These are phyloP conservation scores for Karalla daura DNA, from an alignment of 2,797 vertebrate species.

Conservation along the genomic window DNA sequence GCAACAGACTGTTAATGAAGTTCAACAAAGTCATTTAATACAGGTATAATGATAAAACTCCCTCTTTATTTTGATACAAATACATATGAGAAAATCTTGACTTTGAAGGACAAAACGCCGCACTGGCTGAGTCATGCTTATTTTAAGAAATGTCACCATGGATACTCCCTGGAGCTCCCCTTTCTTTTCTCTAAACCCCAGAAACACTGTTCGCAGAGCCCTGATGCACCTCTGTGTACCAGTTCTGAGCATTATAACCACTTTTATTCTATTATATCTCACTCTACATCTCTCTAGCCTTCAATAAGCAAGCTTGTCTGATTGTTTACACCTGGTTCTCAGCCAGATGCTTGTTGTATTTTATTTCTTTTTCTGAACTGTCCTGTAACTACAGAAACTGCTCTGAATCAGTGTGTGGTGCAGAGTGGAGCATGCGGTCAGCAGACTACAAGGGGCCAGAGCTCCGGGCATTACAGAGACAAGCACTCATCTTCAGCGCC, in stretches of 20 bases:
- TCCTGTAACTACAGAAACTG: conserved; percentile 67
- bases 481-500: conserved; percentile 19
- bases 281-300: neutral
- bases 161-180: conserved; percentile 24
- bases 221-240: too few species aligned
- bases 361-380: too few species aligned
- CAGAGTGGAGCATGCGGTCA: conserved; percentile 24
- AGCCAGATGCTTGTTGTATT: too few species aligned
- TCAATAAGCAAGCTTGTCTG: neutral
- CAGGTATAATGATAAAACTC: too few species aligned
- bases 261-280: too few species aligned
- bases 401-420: conserved; percentile 29
- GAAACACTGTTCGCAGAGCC: neutral
- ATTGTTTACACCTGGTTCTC: neutral
- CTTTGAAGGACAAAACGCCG: conserved; percentile 2
- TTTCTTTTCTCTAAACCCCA: neutral
- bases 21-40: too few species aligned
- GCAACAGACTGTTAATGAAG: neutral
- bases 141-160: conserved; percentile 64
- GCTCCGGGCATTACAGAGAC: conserved; percentile 1
- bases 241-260: too few species aligned
- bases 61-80: neutral
- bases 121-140: conserved; percentile 43
- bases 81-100: neutral
- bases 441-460: conserved; percentile 38